Conservation (phyloP, 2,888 invertebrate genomes). For the Drosophila colorata region DNA sequence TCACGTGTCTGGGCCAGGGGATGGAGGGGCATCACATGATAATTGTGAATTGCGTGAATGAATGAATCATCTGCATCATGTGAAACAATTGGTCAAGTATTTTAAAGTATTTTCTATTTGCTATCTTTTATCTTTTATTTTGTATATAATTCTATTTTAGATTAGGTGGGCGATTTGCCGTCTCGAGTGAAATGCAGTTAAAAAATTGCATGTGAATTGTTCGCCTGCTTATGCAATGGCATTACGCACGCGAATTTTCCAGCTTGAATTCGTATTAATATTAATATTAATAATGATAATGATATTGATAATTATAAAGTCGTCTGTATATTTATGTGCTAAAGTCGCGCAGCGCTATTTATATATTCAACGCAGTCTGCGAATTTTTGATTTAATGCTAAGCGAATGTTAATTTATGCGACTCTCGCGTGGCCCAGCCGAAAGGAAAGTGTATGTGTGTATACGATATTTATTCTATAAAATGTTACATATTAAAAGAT, state of each 20-base stretch:
- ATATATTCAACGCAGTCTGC: constrained; percentile 51
- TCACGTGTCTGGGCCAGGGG: constrained; percentile 62
- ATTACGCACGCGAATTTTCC: constrained; percentile 57
- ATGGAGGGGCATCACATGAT: constrained; percentile 65
- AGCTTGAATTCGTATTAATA: constrained; percentile 42
- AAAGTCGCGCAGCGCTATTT: constrained; percentile 28
- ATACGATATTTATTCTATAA: constrained; percentile 50
- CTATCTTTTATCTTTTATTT: constrained; percentile 8
- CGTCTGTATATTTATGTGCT: constrained; percentile 20
- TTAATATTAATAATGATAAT: constrained; percentile 37
- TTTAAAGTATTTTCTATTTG: constrained; percentile 16
- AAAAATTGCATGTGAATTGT: constrained; percentile 36
- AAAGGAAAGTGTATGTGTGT: constrained; percentile 37
- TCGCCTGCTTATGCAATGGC: constrained; percentile 45
- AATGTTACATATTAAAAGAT: constrained; percentile 70
- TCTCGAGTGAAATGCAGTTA: constrained; percentile 24
- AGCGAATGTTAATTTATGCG: constrained; percentile 74
- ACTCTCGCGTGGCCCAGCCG: constrained; percentile 68
- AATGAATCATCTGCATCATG: constrained; percentile 59
- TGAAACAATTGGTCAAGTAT: constrained; percentile 37
- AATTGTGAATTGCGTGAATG: constrained; percentile 72
- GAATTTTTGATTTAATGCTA: constrained; percentile 70
- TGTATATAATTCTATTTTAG: constrained; percentile 12
- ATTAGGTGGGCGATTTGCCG: constrained; percentile 25
- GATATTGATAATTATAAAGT: constrained; percentile 26